Evolutionary conservation across 2,888 invertebrate species (phyloP).

Genomic region (Sylvicola cinctus): DNA sequence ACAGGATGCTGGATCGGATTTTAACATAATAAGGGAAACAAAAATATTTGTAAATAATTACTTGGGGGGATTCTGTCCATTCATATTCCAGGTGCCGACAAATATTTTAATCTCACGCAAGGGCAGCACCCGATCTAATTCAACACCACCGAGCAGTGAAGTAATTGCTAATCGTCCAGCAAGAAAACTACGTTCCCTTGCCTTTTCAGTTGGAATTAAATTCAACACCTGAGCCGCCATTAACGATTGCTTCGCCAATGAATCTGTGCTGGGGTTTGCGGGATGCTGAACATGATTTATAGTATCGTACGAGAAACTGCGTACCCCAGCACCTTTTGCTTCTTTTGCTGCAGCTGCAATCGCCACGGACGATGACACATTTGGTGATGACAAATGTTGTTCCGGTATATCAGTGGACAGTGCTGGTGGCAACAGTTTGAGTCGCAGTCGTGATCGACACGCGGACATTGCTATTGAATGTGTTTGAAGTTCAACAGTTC

Average conservation of each 20-base stretch:
- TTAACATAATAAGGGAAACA: conserved; percentile 3
- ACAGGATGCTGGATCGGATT: background rate
- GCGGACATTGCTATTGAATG: conserved; percentile 24
- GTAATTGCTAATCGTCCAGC: conserved; percentile 62
- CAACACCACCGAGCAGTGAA: conserved; percentile 62
- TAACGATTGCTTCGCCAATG: conserved; percentile 49
- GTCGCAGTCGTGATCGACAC: conserved; percentile 21
- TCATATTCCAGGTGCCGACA: conserved; percentile 95
- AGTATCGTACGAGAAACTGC: conserved; percentile 6
- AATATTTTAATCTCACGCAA: conserved; percentile 69
- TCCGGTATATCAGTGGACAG: conserved; percentile 12
- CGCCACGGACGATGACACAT: conserved; percentile 15
- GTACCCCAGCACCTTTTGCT: too few relatives aligned
- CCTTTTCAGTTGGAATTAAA: conserved; percentile 64
- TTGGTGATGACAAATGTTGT: conserved; percentile 24
- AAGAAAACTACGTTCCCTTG: conserved; percentile 59
- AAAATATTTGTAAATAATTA: conserved; percentile 20
- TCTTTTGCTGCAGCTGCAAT: too few relatives aligned
- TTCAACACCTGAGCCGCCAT: conserved; percentile 62
- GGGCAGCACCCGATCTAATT: conserved; percentile 71
- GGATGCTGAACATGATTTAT: conserved; percentile 8
- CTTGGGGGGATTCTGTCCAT: conserved; percentile 70
- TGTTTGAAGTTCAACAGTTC: background rate
- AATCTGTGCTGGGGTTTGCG: conserved; percentile 40
- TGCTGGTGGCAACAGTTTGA: conserved; percentile 22